These are phyloP conservation scores for human (Homo sapiens) DNA, from an alignment of 2,113 vertebrate species.

Conservation along the genomic window GRCh38 chrX:30824001-30824500, in stretches of 20 bases:
- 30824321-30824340: background rate
- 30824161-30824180: background rate
- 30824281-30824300: background rate
- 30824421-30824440: background rate
- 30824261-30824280: background rate
- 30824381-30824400: background rate
- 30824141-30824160: background rate
- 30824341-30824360: background rate
- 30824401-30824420: background rate
- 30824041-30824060: conserved; percentile 25
- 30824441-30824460: background rate
- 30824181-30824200: background rate
- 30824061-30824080: background rate
- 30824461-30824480: background rate
- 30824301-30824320: background rate
- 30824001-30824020: conserved; percentile 14
- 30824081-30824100: background rate
- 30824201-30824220: background rate
- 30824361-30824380: background rate
- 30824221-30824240: background rate
- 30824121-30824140: background rate
- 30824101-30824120: background rate
- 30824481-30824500: background rate
- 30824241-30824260: background rate
- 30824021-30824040: background rate